Conservation (phyloP, 2,113 vertebrate genomes). For the Lagopus leucura region DNA sequence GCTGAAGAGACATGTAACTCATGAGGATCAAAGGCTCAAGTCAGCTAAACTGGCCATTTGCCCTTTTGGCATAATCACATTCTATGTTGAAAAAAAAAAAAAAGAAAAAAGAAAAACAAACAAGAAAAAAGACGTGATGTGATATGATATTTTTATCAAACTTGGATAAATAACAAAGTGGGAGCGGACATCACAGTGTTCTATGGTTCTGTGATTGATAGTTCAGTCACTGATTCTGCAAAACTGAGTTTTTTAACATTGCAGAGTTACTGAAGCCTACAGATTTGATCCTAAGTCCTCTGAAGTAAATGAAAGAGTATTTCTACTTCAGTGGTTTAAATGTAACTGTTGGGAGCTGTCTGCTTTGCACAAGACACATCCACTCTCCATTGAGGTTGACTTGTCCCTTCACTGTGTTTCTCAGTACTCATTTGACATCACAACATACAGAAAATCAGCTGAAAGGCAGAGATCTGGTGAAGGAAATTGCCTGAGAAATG, state of each 20-base stretch:
- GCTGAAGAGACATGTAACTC: conserved; percentile 43
- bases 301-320: not conserved
- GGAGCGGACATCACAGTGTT: not conserved
- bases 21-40: conserved; percentile 33
- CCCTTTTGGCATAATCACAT: conserved; percentile 20
- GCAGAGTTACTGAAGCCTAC: not conserved
- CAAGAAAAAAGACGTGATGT: not conserved
- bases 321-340: not conserved
- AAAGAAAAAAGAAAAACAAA: not conserved
- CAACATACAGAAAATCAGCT: not conserved
- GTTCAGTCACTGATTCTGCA: not conserved
- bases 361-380: not conserved
- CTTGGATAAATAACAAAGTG: not conserved
- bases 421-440: not conserved
- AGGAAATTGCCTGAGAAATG: conserved; percentile 22
- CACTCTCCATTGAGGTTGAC: not conserved
- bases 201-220: not conserved
- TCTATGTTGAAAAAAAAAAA: not conserved
- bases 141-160: not conserved
- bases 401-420: not conserved
- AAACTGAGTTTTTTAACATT: not conserved
- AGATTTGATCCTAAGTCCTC: not conserved
- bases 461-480: not conserved
- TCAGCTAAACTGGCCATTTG: conserved; percentile 25
- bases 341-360: not conserved